Evolutionary conservation across 2,797 vertebrate species (phyloP), one percentile per base, ranked within the genome.

Genomic region (Hemibagrus guttatus): DNA sequence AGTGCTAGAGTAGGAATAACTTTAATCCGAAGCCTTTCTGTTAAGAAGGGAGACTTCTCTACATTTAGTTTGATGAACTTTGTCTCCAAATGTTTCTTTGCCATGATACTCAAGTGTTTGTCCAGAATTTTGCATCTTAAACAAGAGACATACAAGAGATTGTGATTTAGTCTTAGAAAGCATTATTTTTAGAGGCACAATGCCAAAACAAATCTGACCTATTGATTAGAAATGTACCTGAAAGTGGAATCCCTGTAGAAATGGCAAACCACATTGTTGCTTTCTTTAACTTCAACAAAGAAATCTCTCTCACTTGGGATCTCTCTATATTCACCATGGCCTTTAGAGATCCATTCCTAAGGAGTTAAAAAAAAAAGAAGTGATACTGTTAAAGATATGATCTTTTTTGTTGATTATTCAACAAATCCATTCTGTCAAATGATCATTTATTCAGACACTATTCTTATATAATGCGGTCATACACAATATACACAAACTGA

Each of bases 281-380:
- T 99, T 26, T 98, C 97, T 92, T 99, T 99, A 83, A 98, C 98
- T 93, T 99, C 98, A 13, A 95, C 90, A 89, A 99, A 99, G 92
- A 99, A 99, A 76, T 99, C 98, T 94, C 95, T 98, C 92, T 99
- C 98, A 28, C 97, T 99, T 84, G 97, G 91, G 83, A 99, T 95
- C 95, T 99, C 98, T 94, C 93, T 96, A 87, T 97, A 99, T 92
- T 99, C 98, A 42, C 98, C 98, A 23, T 99, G 98, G 83, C 98
- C 98, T 96, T 99, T 98, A 68, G 97, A 97, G 90, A 99, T 91
- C 97, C 97, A 99, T 89, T 99, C 98, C 98, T 99, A 93, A 92
- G 87, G 42, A 88, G 28, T 49, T n/a, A 46, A 6, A 92, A 3
- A 88, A 84, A 31, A 6, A 19, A 46, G 13, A 13, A 16, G 21